A percentile compares a stretch with the other conserved stretches of the same genome.
These are phyloP conservation scores for Leptinotarsa juncta DNA, from an alignment of 2,888 invertebrate genomes.

Conservation along the genomic window DNA sequence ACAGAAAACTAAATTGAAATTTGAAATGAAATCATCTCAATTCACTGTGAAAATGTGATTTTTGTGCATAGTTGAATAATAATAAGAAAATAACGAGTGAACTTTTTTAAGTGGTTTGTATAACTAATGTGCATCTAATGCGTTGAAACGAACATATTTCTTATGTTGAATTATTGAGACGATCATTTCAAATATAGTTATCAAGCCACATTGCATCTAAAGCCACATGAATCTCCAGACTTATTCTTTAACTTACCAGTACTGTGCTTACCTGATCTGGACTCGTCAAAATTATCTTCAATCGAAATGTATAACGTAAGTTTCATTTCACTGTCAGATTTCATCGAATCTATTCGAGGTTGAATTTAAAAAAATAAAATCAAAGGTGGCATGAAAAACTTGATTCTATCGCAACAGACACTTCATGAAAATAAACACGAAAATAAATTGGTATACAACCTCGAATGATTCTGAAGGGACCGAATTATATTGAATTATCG, in stretches of 20 bases:
- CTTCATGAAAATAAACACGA: not conserved
- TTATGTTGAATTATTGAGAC: not conserved
- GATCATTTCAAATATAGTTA: not conserved
- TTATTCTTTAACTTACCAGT: conserved; percentile 52
- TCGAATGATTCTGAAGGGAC: not conserved
- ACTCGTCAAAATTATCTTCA: conserved; percentile 56
- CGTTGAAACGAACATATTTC: too few species aligned
- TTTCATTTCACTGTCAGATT: conserved; percentile 20
- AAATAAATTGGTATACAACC: not conserved
- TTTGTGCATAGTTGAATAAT: not conserved
- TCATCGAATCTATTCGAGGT: not conserved
- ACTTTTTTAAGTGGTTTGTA: not conserved
- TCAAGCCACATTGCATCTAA: not conserved
- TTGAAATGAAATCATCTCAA: conserved; percentile 3
- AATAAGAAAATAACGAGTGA: not conserved
- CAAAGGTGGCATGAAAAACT: not conserved
- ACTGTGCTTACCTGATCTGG: conserved; percentile 56
- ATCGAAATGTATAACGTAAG: conserved; percentile 43
- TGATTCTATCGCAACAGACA: not conserved
- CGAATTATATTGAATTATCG: not conserved
- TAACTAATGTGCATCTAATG: not conserved
- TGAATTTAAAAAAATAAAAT: conserved; percentile 6
- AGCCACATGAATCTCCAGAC: conserved; percentile 3
- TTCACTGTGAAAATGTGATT: not conserved
- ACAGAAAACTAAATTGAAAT: not conserved